Percentiles rank a stretch among this genome's conserved stretches.
Evolutionary conservation across 2,888 invertebrate species (phyloP).

Genomic region (Hoplodrina ambigua): DNA sequence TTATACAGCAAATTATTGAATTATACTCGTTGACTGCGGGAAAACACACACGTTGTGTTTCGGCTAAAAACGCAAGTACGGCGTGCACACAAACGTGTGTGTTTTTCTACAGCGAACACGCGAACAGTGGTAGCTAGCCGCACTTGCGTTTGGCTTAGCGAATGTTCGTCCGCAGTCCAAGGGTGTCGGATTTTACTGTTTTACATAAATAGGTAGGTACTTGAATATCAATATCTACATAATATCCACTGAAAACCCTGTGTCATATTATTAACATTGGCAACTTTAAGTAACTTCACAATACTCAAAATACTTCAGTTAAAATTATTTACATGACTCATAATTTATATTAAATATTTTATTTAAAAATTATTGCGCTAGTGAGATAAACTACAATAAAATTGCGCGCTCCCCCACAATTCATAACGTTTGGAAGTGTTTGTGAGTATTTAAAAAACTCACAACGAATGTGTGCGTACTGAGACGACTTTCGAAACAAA

Average conservation of each 20-base stretch:
- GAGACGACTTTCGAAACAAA: too few species aligned
- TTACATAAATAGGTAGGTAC: slow-evolving; percentile 55
- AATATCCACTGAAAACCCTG: slow-evolving; percentile 72
- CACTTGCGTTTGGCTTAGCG: too few species aligned
- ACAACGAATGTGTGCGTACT: too few species aligned
- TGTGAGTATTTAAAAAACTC: too few species aligned
- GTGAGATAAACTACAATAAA: background rate
- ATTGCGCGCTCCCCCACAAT: too few species aligned
- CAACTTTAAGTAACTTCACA: slow-evolving; percentile 73
- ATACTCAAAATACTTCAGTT: slow-evolving; percentile 60
- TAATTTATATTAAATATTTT: slow-evolving; percentile 34
- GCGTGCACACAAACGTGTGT: too few species aligned
- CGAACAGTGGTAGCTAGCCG: too few species aligned
- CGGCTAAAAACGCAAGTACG: too few species aligned
- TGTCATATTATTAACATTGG: slow-evolving; percentile 72
- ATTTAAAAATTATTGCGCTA: slow-evolving; percentile 60
- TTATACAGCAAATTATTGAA: slow-evolving; percentile 42
- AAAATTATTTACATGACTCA: slow-evolving; percentile 62
- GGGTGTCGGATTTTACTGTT: slow-evolving; percentile 46
- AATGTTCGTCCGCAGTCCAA: too few species aligned
- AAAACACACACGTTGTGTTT: too few species aligned
- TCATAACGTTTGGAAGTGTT: too few species aligned
- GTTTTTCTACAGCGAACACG: too few species aligned
- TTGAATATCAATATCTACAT: slow-evolving; percentile 49
- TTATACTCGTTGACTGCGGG: slow-evolving; percentile 37